Base-by-base conservation (phyloP, 2,113 vertebrate species). In the Sinocyclocheilus anophthalmus region DNA sequence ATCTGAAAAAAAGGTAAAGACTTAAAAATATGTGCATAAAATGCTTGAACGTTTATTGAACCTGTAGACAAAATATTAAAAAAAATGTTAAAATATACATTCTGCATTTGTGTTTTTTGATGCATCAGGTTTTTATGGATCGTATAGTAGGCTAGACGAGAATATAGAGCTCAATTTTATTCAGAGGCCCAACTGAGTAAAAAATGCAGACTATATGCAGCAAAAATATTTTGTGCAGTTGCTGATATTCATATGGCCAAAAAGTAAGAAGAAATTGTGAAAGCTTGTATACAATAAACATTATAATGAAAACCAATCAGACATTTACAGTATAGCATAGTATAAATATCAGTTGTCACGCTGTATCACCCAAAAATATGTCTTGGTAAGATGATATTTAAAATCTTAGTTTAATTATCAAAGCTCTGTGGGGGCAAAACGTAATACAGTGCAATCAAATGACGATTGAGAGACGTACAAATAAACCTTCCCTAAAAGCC, bases 1-100 rank as follows among this genome's bases (percentile, higher is more conserved):
- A 48, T 97, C 96, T 0, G 97, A 98, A 85, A 98, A 98, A 88
- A 98, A 98, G 94, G 95, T 94, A 89, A 86, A 85, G 88, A 76
- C 9, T 3, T 37, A 18, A 39, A 53, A 30, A 13, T 59, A 5
- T 24, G 67, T 20, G 7, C 33, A 11, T 53, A 2, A 16, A 65
- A 48, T 24, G 14, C 30, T 18, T 30, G 11, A 53, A 16, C 3
- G 4, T 13, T 48, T 12, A 48, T 75, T 84, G 6, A 0, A 10
- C 55, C 10, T 69, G 0, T 67, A 48, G 45, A 48, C 45, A 48
- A 48, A 48, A 12, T 48, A 48, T 48, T 45, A 2, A 0, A 9
- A 48, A 48, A 45, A 10, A 45, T 3, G 11, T 48, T 48, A 12
- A 48, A 48, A 48, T 48, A 48, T 48, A 3, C 45, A 48, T 48